Evolutionary conservation across 2,888 invertebrate species (phyloP).

Genomic region (Anagyrus pseudococci): DNA sequence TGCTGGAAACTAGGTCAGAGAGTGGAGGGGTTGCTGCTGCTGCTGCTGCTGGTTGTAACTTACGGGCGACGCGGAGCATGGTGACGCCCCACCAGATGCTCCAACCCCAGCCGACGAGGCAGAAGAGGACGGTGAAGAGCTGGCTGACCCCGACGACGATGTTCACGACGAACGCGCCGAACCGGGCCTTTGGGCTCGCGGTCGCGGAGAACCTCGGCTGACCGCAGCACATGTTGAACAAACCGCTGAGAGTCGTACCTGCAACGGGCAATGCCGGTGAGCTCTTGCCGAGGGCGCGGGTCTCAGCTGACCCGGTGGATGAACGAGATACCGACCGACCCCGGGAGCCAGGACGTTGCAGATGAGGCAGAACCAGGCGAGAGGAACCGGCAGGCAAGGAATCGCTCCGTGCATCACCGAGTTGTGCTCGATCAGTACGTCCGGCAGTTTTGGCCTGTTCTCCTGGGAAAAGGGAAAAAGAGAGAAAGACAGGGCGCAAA

Average conservation of each 20-base stretch:
- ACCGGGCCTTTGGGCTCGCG: slow-evolving; percentile 77
- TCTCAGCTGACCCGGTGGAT: too few relatives aligned
- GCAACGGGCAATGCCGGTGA: slow-evolving; percentile 40
- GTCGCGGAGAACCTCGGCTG: slow-evolving; percentile 86
- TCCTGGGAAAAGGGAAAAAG: slow-evolving; percentile 65
- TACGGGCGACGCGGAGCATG: slow-evolving; percentile 88
- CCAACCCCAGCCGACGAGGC: slow-evolving; percentile 98
- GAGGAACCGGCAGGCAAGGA: slow-evolving; percentile 84
- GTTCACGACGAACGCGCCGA: slow-evolving; percentile 86
- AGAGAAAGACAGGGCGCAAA: background rate
- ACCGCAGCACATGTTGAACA: slow-evolving; percentile 87
- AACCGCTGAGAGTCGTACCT: slow-evolving; percentile 90
- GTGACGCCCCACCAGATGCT: slow-evolving; percentile 97
- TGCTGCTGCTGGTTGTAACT: too few relatives aligned
- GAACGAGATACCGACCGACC: too few relatives aligned
- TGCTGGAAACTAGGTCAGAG: too few relatives aligned
- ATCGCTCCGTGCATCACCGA: slow-evolving; percentile 92
- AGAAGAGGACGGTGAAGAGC: slow-evolving; percentile 91
- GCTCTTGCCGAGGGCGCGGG: too few relatives aligned
- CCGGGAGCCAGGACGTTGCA: slow-evolving; percentile 81
- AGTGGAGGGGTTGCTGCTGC: too few relatives aligned
- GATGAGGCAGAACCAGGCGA: slow-evolving; percentile 87
- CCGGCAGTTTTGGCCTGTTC: slow-evolving; percentile 76
- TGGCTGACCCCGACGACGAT: slow-evolving; percentile 86
- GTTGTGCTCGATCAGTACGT: slow-evolving; percentile 79